Conservation (phyloP, 1,140 invertebrate species). For the Papilio helenus region DNA sequence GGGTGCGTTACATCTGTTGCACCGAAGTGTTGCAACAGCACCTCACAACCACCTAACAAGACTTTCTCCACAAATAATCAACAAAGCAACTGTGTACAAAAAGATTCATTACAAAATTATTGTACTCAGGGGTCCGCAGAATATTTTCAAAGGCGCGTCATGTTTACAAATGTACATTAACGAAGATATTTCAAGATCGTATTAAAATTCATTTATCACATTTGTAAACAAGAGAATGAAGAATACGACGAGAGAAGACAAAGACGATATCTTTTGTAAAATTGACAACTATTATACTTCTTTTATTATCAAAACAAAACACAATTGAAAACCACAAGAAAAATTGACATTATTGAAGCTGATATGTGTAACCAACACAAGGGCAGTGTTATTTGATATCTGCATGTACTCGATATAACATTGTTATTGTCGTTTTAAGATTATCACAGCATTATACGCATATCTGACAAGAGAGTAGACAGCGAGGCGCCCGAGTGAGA, state of each 20-base stretch:
- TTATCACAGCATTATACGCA: not conserved
- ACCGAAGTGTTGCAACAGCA: not conserved
- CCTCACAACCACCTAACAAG: not conserved
- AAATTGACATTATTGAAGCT: constrained; percentile 10
- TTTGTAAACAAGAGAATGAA: too few species aligned
- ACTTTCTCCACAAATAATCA: not conserved
- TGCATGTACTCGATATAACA: not conserved
- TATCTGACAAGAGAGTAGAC: not conserved
- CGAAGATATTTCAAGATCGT: too few species aligned
- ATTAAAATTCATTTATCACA: too few species aligned
- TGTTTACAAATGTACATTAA: too few species aligned
- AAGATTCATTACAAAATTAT: too few species aligned
- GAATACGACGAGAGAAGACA: too few species aligned
- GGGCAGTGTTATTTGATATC: not conserved
- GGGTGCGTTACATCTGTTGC: constrained; percentile 6
- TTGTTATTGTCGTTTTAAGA: constrained; percentile 3
- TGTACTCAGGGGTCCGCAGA: too few species aligned
- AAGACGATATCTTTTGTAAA: too few species aligned
- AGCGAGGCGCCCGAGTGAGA: not conserved
- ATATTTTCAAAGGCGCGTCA: too few species aligned
- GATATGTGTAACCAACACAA: constrained; percentile 18
- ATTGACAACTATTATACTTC: not conserved
- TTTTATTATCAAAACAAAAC: not conserved
- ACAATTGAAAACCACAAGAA: not conserved
- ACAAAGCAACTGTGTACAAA: too few species aligned